Evolutionary conservation across 2,113 vertebrate species (phyloP), one percentile per base, ranked within the genome.

Genomic region (Plectropomus leopardus): DNA sequence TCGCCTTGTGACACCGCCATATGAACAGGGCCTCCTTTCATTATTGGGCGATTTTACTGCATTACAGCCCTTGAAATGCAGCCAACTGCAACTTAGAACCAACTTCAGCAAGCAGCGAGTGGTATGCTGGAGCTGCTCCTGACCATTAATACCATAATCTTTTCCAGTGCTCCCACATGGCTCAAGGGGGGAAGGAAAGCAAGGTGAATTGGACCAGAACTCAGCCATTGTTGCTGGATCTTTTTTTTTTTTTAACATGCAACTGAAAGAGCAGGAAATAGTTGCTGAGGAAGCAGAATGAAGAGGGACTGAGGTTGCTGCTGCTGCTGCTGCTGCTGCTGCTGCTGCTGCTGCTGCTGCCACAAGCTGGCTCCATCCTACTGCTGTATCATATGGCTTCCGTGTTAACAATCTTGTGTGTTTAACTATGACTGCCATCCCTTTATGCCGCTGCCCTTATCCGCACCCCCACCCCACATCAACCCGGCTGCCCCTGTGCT

Each of bases 81-180:
- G 90, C 92, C 91, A 94, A 85, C 74, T 72, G 85, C 77, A 93
- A 92, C 91, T 93, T 89, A 92, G 86, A 85, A 77, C 75, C 71
- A 88, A 88, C 84, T 91, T 92, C 70, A 76, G 83, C 80, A 45
- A 82, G 85, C 85, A 66, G 58, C 2, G 80, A 70, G 82, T 57
- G 86, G 83, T 86, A 86, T 86, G 78, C 83, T 63, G 48, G 73
- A 82, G 78, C 84, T 61, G 68, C 67, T 81, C 66, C 67, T 69
- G 89, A 85, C 63, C 79, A 89, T 84, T 89, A 93, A 94, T 87
- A 89, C 87, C 50, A 78, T 93, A 94, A 94, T 94, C 92, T 93
- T 90, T 92, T 84, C 69, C 84, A 89, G 79, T 84, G 80, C 55
- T 83, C 50, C 75, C 55, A 78, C 76, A 73, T 61, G 78, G 84